Evolutionary conservation across 2,113 vertebrate species (phyloP).

Genomic region (Albula goreensis): DNA sequence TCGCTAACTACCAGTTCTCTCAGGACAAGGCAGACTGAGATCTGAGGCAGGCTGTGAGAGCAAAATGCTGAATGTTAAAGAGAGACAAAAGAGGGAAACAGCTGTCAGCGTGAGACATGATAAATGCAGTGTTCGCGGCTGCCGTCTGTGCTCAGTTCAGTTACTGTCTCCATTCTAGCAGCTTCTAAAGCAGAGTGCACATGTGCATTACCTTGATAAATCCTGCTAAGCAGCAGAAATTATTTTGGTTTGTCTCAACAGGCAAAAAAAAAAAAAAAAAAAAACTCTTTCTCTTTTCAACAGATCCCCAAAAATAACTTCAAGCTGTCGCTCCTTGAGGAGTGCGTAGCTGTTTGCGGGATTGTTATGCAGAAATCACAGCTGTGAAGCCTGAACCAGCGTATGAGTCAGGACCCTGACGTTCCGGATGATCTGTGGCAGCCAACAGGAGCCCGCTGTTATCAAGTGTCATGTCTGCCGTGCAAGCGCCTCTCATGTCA

Average conservation of each 20-base stretch:
- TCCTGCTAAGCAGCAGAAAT: neutral
- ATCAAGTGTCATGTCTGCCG: slow-evolving; percentile 47
- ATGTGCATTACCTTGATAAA: slow-evolving; percentile 9
- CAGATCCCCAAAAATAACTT: slow-evolving; percentile 12
- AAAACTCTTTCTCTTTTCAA: slow-evolving; percentile 10
- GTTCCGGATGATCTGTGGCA: slow-evolving; percentile 11
- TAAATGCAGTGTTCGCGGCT: neutral
- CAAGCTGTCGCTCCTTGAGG: slow-evolving; percentile 29
- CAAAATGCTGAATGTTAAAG: slow-evolving; percentile 10
- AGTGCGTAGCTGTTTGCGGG: slow-evolving; percentile 32
- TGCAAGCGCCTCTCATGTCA: slow-evolving; percentile 41
- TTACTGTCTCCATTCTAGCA: neutral
- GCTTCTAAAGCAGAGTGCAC: neutral
- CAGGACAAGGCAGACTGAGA: neutral
- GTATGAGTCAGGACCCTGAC: neutral
- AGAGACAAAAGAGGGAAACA: neutral
- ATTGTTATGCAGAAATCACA: slow-evolving; percentile 5
- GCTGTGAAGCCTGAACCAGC: neutral
- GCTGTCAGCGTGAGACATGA: slow-evolving; percentile 20
- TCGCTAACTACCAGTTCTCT: slow-evolving; percentile 8
- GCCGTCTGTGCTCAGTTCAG: slow-evolving; percentile 12
- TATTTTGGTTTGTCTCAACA: slow-evolving; percentile 23
- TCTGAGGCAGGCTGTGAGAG: neutral
- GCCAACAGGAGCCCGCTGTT: slow-evolving; percentile 27
- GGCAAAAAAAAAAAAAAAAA: neutral